Base-by-base conservation (phyloP, 2,113 vertebrate genomes). In the Saccopteryx leptura region DNA sequence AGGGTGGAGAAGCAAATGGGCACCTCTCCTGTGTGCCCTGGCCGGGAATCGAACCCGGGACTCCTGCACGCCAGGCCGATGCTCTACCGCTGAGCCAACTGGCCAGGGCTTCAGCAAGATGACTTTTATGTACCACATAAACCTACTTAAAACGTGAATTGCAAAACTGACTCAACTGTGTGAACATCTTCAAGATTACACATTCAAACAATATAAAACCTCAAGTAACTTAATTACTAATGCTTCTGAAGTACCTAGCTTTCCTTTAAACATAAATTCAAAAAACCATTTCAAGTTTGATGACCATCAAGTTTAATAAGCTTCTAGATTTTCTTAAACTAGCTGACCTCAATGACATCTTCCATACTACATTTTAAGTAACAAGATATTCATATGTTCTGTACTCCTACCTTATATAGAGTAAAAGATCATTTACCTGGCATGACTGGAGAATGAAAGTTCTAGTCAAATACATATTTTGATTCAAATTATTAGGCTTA, bases 141-240 rank as follows among this genome's bases (percentile, higher is more conserved):
- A 97, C 50, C 31, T 54, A 76, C 10, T 78, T 84, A 58, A 94
- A 88, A 91, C n/a, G 61, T 19, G 7, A 94, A 72, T 33, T 66
- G 9, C 60, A 87, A 81, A 83, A 90, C 63, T 46, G 74, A 94
- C 24, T 85, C 78, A 86, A 76, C 15, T 17, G 0, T 58, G 18
- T 26, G 21, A 17, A 78, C 52, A 74, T 18, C 82, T 88, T 96
- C 56, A 86, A 85, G 90, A 91, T 31, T 19, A 52, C 4, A 66
- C 52, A 74, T n/a, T 56, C 90, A n/a, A 96, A 91, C 58, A 56
- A 75, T 50, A 81, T 66, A 85, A 93, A 95, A 33, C 50, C 75
- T 85, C 5, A 72, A 84, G 15, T 39, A 86, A 56, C 61, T 68
- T 74, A 85, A 92, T 86, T 81, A 76, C 8, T 75, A 85, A 63